These are phyloP conservation scores for Lepidochitona cinerea DNA, from an alignment of 2,888 invertebrate genomes.

Conservation along the genomic window DNA sequence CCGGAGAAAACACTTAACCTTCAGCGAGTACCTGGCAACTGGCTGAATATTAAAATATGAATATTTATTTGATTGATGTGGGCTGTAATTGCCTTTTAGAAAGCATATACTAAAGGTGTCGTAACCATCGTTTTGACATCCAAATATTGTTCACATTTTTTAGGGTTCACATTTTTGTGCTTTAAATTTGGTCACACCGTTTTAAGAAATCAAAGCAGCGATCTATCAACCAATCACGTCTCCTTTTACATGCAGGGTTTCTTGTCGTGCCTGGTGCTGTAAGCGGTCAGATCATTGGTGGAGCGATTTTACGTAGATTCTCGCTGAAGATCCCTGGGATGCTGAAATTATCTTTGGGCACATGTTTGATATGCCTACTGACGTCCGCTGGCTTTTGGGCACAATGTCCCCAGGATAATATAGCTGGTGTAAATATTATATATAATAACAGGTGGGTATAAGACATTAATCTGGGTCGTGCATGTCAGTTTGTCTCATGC, in stretches of 20 bases:
- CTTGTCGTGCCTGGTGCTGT: slow-evolving; percentile 64
- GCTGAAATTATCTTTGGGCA: slow-evolving; percentile 50
- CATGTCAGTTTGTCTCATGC: too few relatives aligned
- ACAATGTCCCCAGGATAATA: slow-evolving; percentile 41
- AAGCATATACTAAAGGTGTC: too few relatives aligned
- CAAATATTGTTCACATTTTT: too few relatives aligned
- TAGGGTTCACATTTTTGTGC: too few relatives aligned
- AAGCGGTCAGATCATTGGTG: slow-evolving; percentile 62
- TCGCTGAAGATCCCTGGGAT: slow-evolving; percentile 56
- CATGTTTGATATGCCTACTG: slow-evolving; percentile 40
- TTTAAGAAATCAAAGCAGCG: neutral
- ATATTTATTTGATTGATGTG: too few relatives aligned
- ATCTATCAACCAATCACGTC: neutral
- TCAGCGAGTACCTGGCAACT: too few relatives aligned
- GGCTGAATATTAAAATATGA: too few relatives aligned
- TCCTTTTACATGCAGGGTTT: slow-evolving; percentile 38
- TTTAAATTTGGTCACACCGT: too few relatives aligned
- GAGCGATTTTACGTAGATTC: slow-evolving; percentile 52
- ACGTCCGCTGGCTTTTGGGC: slow-evolving; percentile 46
- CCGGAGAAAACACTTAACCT: too few relatives aligned
- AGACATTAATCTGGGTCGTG: neutral
- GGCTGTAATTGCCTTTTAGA: too few relatives aligned
- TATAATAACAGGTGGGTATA: neutral
- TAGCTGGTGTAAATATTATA: slow-evolving; percentile 42
- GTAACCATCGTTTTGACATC: too few relatives aligned